Conservation (phyloP, 2,888 invertebrate species). For the Lochmaea crataegi region DNA sequence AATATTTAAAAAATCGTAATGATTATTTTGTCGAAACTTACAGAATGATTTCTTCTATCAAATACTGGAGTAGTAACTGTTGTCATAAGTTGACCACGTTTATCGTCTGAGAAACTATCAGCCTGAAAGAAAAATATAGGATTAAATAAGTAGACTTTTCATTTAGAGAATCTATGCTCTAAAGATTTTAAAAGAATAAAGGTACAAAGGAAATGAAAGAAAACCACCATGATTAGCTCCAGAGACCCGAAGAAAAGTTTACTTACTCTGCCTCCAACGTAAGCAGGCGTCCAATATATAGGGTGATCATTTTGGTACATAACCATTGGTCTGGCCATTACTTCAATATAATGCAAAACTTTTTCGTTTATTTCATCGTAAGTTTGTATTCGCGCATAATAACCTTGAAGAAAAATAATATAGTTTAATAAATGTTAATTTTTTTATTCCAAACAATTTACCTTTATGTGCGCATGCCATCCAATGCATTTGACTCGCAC, state of each 20-base stretch:
- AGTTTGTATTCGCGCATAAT: slow-evolving; percentile 89
- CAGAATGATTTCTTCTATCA: slow-evolving; percentile 90
- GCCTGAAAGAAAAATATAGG: slow-evolving; percentile 67
- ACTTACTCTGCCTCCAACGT: slow-evolving; percentile 83
- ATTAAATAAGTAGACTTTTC: too few relatives aligned
- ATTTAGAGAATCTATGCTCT: too few relatives aligned
- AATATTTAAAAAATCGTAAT: background rate
- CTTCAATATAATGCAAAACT: slow-evolving; percentile 94
- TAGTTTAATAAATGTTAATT: background rate
- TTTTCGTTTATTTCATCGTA: slow-evolving; percentile 90
- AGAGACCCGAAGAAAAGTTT: background rate
- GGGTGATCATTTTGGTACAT: slow-evolving; percentile 93
- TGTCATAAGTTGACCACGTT: slow-evolving; percentile 87
- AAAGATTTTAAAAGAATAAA: background rate
- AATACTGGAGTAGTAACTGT: slow-evolving; percentile 95
- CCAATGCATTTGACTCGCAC: slow-evolving; percentile 86
- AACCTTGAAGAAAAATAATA: slow-evolving; percentile 70
- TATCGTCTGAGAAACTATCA: slow-evolving; percentile 74
- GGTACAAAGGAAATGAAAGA: background rate
- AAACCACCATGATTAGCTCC: background rate
- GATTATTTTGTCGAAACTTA: slow-evolving; percentile 59
- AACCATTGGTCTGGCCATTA: slow-evolving; percentile 95
- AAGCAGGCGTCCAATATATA: slow-evolving; percentile 95
- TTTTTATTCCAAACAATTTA: slow-evolving; percentile 57
- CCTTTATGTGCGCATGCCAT: slow-evolving; percentile 99